phyloP scores from a whole-genome alignment of 2,888 invertebrate species.

The Liodrosophila aerea region DNA sequence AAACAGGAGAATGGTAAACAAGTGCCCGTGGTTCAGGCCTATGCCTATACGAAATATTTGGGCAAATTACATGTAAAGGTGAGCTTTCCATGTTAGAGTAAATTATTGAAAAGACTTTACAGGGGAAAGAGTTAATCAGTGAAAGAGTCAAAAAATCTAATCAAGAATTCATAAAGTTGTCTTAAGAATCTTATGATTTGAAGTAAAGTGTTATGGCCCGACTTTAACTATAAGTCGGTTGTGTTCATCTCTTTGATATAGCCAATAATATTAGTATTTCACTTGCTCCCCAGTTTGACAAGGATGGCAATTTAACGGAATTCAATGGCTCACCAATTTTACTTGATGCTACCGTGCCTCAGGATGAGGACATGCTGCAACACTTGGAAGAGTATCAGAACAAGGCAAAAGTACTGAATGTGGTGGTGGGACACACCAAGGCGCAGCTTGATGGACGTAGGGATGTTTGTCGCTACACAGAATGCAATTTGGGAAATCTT shows the following conservation, averaged over 20 bases:
- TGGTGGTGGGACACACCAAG: constrained; percentile 86
- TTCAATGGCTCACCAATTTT: too few relatives aligned
- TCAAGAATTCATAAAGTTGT: background rate
- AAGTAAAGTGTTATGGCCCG: too few relatives aligned
- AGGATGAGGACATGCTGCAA: constrained; percentile 86
- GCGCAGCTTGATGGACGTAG: constrained; percentile 87
- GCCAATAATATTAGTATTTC: constrained; percentile 88
- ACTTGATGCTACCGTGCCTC: too few relatives aligned
- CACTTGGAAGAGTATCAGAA: constrained; percentile 86
- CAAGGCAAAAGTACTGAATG: constrained; percentile 83
- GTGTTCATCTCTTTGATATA: constrained; percentile 85
- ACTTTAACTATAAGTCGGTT: too few relatives aligned
- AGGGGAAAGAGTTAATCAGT: too few relatives aligned
- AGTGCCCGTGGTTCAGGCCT: constrained; percentile 94
- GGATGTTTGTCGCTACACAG: constrained; percentile 86
- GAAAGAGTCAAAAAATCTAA: too few relatives aligned
- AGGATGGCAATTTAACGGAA: too few relatives aligned
- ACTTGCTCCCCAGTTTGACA: too few relatives aligned
- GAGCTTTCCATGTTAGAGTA: too few relatives aligned
- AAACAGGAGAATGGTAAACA: constrained; percentile 87
- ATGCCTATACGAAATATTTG: constrained; percentile 94
- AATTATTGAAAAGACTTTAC: too few relatives aligned
- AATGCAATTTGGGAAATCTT: constrained; percentile 94
- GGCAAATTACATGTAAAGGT: constrained; percentile 87
- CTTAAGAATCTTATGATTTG: too few relatives aligned